phyloP scores from a whole-genome alignment of 2,888 invertebrate species.

The Pristionchus mayeri region DNA sequence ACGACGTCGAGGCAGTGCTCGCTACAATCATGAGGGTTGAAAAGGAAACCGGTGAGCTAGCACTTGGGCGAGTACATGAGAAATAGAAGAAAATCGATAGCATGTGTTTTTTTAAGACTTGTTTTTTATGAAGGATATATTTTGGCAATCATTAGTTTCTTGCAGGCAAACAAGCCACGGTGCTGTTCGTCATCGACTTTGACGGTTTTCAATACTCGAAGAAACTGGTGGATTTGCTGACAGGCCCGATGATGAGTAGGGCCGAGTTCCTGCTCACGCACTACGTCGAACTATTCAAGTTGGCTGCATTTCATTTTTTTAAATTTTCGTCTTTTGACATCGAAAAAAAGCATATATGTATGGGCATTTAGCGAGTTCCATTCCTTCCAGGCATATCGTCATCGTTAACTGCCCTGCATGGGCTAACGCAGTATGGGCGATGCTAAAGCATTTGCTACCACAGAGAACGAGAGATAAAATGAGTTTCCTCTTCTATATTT shows the following conservation, averaged over 20 bases:
- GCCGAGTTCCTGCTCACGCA: constrained; percentile 73
- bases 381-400: constrained; percentile 67
- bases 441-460: constrained; percentile 69
- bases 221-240: constrained; percentile 35
- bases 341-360: no score
- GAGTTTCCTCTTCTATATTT: no score
- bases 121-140: no score
- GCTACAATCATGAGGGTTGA: constrained; percentile 66
- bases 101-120: no score
- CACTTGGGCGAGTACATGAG: no score
- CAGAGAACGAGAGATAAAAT: constrained; percentile 70
- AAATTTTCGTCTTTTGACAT: no score
- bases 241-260: constrained; percentile 62
- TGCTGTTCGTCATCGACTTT: constrained; percentile 72
- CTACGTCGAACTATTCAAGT: constrained; percentile 73
- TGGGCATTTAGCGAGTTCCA: no score
- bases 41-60: constrained; percentile 64
- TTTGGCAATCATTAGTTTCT: no score
- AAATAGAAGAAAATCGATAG: no score
- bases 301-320: neutral
- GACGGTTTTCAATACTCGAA: constrained; percentile 32
- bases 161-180: constrained; percentile 68
- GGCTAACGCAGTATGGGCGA: constrained; percentile 66
- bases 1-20: constrained; percentile 70
- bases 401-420: constrained; percentile 70